Conservation (phyloP, 2,113 vertebrate genomes). For the Seriola dumerili region DNA sequence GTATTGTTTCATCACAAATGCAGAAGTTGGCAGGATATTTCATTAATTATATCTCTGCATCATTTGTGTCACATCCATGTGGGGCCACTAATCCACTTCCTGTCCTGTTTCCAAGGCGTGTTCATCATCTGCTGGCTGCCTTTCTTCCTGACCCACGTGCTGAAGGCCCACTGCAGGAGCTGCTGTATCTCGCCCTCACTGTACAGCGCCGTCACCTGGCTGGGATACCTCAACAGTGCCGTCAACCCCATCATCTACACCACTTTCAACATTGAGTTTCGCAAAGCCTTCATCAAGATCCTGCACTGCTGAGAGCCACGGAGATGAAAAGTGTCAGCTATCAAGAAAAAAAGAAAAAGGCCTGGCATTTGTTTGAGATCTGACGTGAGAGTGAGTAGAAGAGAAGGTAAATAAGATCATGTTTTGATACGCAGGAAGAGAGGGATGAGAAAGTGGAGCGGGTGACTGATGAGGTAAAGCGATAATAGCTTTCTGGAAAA, state of each 20-base stretch:
- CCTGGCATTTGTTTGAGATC: neutral
- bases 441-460: neutral
- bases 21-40: neutral
- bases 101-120: slow-evolving; percentile 73
- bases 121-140: slow-evolving; percentile 88
- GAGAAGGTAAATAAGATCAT: neutral
- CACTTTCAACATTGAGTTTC: slow-evolving; percentile 87
- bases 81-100: neutral
- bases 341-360: neutral
- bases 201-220: slow-evolving; percentile 86
- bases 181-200: slow-evolving; percentile 84
- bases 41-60: neutral
- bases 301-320: slow-evolving; percentile 80
- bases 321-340: neutral
- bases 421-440: neutral
- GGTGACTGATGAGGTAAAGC: neutral
- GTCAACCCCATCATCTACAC: slow-evolving; percentile 88
- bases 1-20: slow-evolving; percentile 9
- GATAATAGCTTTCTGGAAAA: neutral
- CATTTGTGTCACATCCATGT: neutral
- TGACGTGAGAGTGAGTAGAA: neutral
- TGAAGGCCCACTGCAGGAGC: slow-evolving; percentile 84
- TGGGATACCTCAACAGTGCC: slow-evolving; percentile 86
- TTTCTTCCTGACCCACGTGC: slow-evolving; percentile 85
- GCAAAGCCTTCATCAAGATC: slow-evolving; percentile 86